Base-by-base conservation (phyloP, 2,888 invertebrate genomes). In the Molorchus minor region DNA sequence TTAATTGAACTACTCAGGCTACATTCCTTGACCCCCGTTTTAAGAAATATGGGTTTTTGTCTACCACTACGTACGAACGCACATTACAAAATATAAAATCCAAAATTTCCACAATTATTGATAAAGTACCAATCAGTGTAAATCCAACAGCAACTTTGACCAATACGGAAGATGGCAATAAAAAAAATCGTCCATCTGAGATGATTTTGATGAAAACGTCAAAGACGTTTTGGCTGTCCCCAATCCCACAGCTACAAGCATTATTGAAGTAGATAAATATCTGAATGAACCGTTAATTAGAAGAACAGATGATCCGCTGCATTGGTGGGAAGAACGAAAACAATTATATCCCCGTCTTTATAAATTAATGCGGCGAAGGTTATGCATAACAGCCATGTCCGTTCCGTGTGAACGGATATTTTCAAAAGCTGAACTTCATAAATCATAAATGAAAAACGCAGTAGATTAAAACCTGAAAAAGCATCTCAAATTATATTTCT, bases 251-350 rank as follows among this genome's bases (percentile, higher is more conserved):
- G 52, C 61, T 33, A 52, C 60, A 8, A 38, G 46, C 15, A 61
- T 61, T 12, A 36, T 58, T 21, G 56, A 61, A 30, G 15, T 61
- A 16, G 56, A 57, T 20, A 61, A 57, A 57, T 61, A 52, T 46
- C 10, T 57, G 8, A 44, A 46, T 20, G 47, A 52, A 21, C 54
- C 54, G 2, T 45, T 58, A 8, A 59, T 59, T 40, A 59, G 59
- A 46, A 47, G 62, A 35, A 59, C 54, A 36, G 49, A 61, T 10
- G 58, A 61, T 54, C 61, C 62, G n/a, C 35, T 62, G 15, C 54
- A 36, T 17, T 62, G 58, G 55, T 62, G 58, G 58, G 47, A 54
- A 30, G 57, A 57, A 57, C 45, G 54, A n/a, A 53, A 53, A 10
- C 41, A 36, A 20, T 13, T 58, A 43, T 61, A 54, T 54, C 61